Evolutionary conservation across 2,113 vertebrate genomes (phyloP), one percentile per base, ranked within the genome.

Genomic region (Sylvilagus bachmani): DNA sequence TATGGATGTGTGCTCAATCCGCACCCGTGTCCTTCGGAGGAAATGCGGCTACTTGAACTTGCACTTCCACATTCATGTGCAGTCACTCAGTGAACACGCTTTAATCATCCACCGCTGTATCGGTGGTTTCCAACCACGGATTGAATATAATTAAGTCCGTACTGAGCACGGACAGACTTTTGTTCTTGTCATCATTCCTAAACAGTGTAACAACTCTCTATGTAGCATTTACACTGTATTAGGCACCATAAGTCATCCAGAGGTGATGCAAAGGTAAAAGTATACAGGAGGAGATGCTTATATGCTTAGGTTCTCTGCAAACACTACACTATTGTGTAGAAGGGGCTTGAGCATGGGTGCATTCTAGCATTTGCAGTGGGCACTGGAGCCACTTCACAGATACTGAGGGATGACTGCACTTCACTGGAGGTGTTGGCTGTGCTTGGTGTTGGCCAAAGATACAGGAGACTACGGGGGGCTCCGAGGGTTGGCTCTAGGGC

Each of bases 1-100:
- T 4, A 6, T 62, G 6, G 55, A 27, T 0, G 4, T 0, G 0
- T 22, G n/a, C 22, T 74, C 64, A 5, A 1, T 10, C 36, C n/a
- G 5, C 0, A n/a, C 27, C 36, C 25, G 3, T n/a, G 1, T 78
- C 25, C n/a, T 49, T 12, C 19, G 33, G 73, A 9, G 58, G n/a
- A 8, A 29, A 81, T 1, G 13, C 7, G 29, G 36, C 66, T 11
- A 0, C 12, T 53, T 0, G 5, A 51, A 29, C 27, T 44, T 83
- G n/a, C 19, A 1, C 70, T 36, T 78, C 70, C 62, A 0, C 29
- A 11, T 77, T 24, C 29, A 53, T 53, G 22, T 29, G 22, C 38
- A 38, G 66, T 21, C 13, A 5, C 31, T 93, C 49, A 6, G 13
- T 75, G 55, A 25, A 25, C 2, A 0, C 2, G 44, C 22, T 49